Conservation (phyloP, 2,797 vertebrate species). For the Ibycter americanus region DNA sequence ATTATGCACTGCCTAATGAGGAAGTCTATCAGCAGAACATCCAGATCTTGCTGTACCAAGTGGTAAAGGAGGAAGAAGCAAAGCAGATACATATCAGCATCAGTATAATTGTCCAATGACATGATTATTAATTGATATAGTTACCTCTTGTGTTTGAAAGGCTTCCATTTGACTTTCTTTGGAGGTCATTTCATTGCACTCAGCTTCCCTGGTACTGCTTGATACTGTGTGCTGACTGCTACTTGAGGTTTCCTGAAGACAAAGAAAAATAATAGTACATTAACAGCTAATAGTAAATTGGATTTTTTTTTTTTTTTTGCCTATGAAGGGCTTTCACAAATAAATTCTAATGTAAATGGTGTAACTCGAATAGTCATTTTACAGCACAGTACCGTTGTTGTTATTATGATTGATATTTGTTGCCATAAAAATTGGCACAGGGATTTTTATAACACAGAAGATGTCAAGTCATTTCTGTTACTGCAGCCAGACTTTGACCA, state of each 20-base stretch:
- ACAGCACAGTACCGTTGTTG: not conserved
- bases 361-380: not conserved
- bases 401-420: not conserved
- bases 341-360: not conserved
- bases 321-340: not conserved
- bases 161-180: conserved; percentile 74
- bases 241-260: conserved; percentile 79
- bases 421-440: not conserved
- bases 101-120: not conserved
- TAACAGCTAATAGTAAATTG: not conserved
- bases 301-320: not conserved
- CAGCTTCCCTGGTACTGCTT: conserved; percentile 65
- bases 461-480: not conserved
- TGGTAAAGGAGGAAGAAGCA: conserved; percentile 3
- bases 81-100: not conserved
- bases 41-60: not conserved
- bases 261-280: not conserved
- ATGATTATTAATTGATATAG: not conserved
- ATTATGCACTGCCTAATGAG: not conserved
- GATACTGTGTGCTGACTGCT: conserved; percentile 77
- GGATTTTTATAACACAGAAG: not conserved
- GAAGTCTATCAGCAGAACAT: not conserved
- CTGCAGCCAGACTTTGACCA: not conserved
- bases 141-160: conserved; percentile 85
- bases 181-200: conserved; percentile 69